phyloP scores from a whole-genome alignment of 2,113 vertebrate genomes.

The Epinephelus cyanopodus region DNA sequence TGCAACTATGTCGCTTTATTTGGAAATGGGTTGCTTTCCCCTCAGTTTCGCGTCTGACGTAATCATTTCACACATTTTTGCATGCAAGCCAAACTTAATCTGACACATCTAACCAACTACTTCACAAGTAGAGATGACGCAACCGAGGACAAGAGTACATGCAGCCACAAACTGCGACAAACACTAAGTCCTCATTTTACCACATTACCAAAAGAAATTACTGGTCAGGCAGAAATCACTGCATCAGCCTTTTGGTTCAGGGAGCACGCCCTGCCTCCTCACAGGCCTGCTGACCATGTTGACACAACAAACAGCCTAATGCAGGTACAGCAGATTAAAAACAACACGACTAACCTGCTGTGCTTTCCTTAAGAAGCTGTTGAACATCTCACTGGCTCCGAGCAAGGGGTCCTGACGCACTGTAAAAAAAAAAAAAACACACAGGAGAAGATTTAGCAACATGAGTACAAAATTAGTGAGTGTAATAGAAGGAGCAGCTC shows the following conservation, averaged over 20 bases:
- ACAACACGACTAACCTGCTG: conserved; percentile 90
- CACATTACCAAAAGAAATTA: conserved; percentile 48
- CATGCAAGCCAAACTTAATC: background rate
- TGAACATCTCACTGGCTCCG: conserved; percentile 95
- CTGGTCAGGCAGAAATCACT: conserved; percentile 18
- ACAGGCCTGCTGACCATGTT: conserved; percentile 8
- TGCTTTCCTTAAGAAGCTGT: conserved; percentile 96
- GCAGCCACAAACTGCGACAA: background rate
- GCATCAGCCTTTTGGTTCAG: conserved; percentile 28
- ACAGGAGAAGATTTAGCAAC: conserved; percentile 5
- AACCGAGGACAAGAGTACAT: background rate
- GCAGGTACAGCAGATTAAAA: background rate
- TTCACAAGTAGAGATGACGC: conserved; percentile 13
- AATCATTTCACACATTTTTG: conserved; percentile 13
- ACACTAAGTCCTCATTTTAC: conserved; percentile 19
- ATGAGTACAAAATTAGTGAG: background rate
- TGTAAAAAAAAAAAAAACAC: conserved; percentile 66
- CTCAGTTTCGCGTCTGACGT: background rate
- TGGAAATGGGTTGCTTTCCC: background rate
- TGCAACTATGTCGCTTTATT: background rate
- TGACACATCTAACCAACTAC: conserved; percentile 11
- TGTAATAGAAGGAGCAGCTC: background rate
- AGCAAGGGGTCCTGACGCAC: conserved; percentile 95
- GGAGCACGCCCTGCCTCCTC: conserved; percentile 14
- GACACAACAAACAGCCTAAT: background rate